Percentiles rank a stretch among this genome's conserved stretches.
Conservation (phyloP, 2,888 invertebrate genomes). For the Drosophila infuscata region DNA sequence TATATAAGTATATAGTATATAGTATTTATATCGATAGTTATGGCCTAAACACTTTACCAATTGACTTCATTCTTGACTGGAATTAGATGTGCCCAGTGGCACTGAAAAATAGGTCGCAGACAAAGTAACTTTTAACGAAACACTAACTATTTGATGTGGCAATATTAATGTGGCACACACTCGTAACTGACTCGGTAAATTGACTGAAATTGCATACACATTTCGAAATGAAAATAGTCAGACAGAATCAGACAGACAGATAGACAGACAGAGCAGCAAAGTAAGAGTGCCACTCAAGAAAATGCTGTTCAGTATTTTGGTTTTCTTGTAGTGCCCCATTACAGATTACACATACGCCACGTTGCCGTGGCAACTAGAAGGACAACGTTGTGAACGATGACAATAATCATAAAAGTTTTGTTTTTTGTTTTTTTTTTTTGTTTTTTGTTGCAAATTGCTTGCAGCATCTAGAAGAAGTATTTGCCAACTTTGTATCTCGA, state of each 20-base stretch:
- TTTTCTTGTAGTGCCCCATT: conserved; percentile 48
- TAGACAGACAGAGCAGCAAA: not conserved
- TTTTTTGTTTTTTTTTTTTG: no score
- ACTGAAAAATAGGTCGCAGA: conserved; percentile 10
- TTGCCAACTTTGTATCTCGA: conserved; percentile 34
- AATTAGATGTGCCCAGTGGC: not conserved
- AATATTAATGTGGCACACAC: conserved; percentile 31
- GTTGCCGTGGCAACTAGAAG: conserved; percentile 33
- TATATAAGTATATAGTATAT: not conserved
- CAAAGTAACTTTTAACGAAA: conserved; percentile 53
- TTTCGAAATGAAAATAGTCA: conserved; percentile 15
- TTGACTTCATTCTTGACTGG: not conserved
- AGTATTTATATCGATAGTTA: not conserved
- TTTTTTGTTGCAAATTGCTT: conserved; percentile 44
- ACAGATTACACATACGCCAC: conserved; percentile 51
- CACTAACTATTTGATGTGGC: conserved; percentile 68
- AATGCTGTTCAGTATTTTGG: conserved; percentile 30
- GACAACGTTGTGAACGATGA: not conserved
- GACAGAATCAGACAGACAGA: not conserved
- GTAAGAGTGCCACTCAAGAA: conserved; percentile 9
- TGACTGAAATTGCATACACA: conserved; percentile 62
- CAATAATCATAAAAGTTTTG: conserved; percentile 29
- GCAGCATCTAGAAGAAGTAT: conserved; percentile 53
- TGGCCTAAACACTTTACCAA: not conserved
- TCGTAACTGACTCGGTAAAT: conserved; percentile 47